These are phyloP conservation scores for Chrysoperla carnea DNA, from an alignment of 1,140 invertebrate genomes.

Conservation along the genomic window DNA sequence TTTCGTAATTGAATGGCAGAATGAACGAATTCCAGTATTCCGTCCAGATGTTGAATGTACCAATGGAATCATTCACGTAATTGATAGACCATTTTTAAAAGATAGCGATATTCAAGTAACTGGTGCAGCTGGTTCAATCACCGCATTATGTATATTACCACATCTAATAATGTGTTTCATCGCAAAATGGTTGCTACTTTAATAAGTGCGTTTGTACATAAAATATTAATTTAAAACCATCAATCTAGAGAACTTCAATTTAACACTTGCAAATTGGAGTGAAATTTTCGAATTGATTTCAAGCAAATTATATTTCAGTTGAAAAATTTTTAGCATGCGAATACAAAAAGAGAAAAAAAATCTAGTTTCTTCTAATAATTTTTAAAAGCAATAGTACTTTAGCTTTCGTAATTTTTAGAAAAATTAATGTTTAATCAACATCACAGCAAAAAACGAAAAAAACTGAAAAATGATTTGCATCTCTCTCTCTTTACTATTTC, in stretches of 20 bases:
- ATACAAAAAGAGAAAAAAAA: neutral
- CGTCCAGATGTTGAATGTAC: constrained; percentile 79
- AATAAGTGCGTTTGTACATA: constrained; percentile 2
- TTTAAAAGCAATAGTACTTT: too few relatives aligned
- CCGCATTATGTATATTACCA: constrained; percentile 8
- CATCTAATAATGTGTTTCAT: constrained; percentile 25
- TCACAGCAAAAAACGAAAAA: too few relatives aligned
- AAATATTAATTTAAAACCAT: neutral
- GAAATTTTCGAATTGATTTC: neutral
- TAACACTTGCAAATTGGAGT: neutral
- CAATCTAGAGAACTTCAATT: neutral
- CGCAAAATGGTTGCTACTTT: constrained; percentile 24
- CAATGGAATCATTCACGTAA: constrained; percentile 85
- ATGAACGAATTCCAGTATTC: constrained; percentile 63
- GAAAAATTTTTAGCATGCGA: too few relatives aligned
- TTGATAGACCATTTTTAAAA: constrained; percentile 64
- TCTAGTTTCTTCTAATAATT: neutral
- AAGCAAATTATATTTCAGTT: neutral
- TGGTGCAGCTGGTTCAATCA: constrained; percentile 20
- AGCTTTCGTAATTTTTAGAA: too few relatives aligned
- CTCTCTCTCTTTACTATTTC: too few relatives aligned
- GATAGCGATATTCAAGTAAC: constrained; percentile 68
- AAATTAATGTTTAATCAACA: too few relatives aligned
- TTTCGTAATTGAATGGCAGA: constrained; percentile 69
- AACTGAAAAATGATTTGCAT: too few relatives aligned